Conservation (phyloP, 2,888 invertebrate species). For the Drosophila fulvimacula region DNA sequence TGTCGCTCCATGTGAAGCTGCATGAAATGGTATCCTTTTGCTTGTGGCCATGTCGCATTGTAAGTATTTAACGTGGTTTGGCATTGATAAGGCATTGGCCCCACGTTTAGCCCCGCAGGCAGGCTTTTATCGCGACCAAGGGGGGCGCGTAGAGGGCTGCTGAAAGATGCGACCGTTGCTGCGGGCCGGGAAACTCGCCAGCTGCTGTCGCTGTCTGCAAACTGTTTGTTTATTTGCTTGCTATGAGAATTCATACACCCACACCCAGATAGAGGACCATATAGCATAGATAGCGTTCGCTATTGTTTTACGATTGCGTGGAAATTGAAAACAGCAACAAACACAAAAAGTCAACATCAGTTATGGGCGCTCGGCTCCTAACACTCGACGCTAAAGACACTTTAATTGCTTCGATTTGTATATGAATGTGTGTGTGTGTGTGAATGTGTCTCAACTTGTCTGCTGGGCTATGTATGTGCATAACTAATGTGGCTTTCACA, state of each 20-base stretch:
- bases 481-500: slow-evolving; percentile 71
- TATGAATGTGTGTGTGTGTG: slow-evolving; percentile 19
- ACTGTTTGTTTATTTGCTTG: slow-evolving; percentile 68
- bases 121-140: slow-evolving; percentile 63
- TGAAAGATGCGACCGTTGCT: slow-evolving; percentile 60
- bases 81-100: slow-evolving; percentile 78
- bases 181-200: slow-evolving; percentile 73
- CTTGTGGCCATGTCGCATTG: slow-evolving; percentile 45
- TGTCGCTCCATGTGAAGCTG: slow-evolving; percentile 50
- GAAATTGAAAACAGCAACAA: slow-evolving; percentile 65
- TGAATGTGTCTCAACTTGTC: slow-evolving; percentile 13
- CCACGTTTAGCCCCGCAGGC: slow-evolving; percentile 29
- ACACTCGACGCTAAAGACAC: slow-evolving; percentile 72
- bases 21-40: slow-evolving; percentile 68
- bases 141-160: slow-evolving; percentile 2
- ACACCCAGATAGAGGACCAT: slow-evolving; percentile 35
- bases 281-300: slow-evolving; percentile 69
- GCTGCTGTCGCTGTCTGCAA: slow-evolving; percentile 65
- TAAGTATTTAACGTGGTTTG: slow-evolving; percentile 50
- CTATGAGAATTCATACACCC: slow-evolving; percentile 62
- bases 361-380: slow-evolving; percentile 23
- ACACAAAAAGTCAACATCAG: slow-evolving; percentile 45
- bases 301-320: slow-evolving; percentile 77
- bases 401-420: slow-evolving; percentile 70
- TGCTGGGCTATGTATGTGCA: slow-evolving; percentile 37